A percentile compares a stretch with the other conserved stretches of the same genome.
Evolutionary conservation across 2,797 vertebrate genomes (phyloP).

Genomic region (Neostethus bicornis): DNA sequence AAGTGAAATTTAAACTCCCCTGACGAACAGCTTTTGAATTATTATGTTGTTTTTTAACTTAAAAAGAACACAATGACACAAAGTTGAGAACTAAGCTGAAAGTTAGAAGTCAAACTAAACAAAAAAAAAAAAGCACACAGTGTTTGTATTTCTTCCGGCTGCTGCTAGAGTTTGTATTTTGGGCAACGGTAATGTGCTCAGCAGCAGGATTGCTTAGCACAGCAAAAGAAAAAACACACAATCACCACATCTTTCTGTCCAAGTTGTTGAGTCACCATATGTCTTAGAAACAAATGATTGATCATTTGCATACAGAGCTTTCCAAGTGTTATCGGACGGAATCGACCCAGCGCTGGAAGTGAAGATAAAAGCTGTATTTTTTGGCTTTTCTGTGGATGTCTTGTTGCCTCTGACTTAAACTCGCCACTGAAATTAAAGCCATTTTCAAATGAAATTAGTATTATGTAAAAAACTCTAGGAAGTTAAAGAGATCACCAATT

Average conservation of each 20-base stretch:
- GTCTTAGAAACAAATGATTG: not conserved
- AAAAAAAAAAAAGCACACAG: not conserved
- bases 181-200: not conserved
- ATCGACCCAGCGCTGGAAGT: not conserved
- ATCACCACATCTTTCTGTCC: not conserved
- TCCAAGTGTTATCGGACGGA: not conserved
- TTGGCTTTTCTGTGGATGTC: not conserved
- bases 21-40: not conserved
- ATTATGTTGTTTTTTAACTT: not conserved
- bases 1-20: conserved; percentile 1
- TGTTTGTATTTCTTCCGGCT: not conserved
- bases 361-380: too few species aligned
- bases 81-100: not conserved
- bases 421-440: too few species aligned
- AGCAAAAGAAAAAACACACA: not conserved
- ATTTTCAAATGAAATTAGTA: too few species aligned
- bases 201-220: not conserved
- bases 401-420: not conserved
- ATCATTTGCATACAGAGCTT: not conserved
- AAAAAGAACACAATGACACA: not conserved
- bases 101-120: not conserved
- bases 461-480: too few species aligned
- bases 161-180: not conserved
- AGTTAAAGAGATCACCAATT: too few species aligned
- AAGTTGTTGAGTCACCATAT: not conserved